Base-by-base conservation (phyloP, 2,797 vertebrate species). In the Pseudochaenichthys georgianus region DNA sequence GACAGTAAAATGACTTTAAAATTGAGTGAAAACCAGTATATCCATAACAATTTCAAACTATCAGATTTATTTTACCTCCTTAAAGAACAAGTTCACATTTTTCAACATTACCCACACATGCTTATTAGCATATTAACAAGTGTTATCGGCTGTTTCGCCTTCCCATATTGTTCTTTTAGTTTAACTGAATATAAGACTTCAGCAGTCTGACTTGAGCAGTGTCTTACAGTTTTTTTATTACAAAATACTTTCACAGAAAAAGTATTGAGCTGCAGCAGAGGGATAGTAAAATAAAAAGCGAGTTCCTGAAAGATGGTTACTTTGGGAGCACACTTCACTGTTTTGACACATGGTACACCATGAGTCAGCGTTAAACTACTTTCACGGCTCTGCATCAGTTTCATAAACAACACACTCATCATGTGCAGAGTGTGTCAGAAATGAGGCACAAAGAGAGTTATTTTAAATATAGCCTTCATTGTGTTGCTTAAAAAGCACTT, bases 401-500 rank as follows among this genome's bases (percentile, higher is more conserved):
- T n/a, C 50, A 71, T 51, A 17, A 41, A 59, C 23, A 16, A 41
- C 38, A 42, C 11, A 55, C 50, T 72, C 31, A 7, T 61, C 16
- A 45, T 23, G 31, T n/a, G 28, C 47, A 63, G 10, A 63, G 47
- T 21, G 21, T 10, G 8, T 54, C 43, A 9, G 8, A 62, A 21
- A 48, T 41, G 16, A 46, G 0, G 2, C 17, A 61, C 48, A 58
- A 17, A 58, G 23, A 3, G 0, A 9, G 9, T 16, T 6, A 9
- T 58, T 21, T 46, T 60, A 43, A 52, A 66, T n/a, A 46, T 28
- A 50, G 2, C 15, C 45, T 15, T 55, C n/a, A 58, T 1, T 58
- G 38, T 50, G 57, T 67, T 62, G 28, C 50, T 70, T 0, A 47
- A 45, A 62, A 1, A 4, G 34, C 53, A 70, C 75, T 53, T 65